Evolutionary conservation across 1,140 invertebrate genomes (phyloP), one percentile per base, ranked within the genome.

Genomic region (Arctopsyche grandis): DNA sequence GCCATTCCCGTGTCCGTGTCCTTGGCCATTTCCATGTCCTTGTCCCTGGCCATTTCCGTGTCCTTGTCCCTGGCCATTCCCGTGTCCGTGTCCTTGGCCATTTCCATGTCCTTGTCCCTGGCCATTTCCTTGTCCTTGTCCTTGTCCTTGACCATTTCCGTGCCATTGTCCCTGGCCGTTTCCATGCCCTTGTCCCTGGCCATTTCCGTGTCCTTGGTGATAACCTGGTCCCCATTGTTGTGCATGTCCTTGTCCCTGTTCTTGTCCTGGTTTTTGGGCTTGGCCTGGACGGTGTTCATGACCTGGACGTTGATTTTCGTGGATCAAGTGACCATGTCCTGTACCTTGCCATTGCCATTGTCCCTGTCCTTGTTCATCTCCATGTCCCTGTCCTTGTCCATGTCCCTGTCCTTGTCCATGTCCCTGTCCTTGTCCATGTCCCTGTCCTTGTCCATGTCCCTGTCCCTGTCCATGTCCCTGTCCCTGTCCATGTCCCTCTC

Each of bases 241-340:
- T 44, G 9, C n/a, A 38, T 43, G 12, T 70, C 22, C 14, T 66
- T 24, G 86, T 69, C 22, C 66, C 5, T 29, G 9, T 26, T n/a
- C 66, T 84, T 79, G 4, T 85, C 85, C 58, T 21, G 70, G 74
- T 26, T 16, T 10, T 7, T 38, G 24, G 16, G 1, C 16, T 77
- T 56, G 0, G 69, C 52, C 46, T 76, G 19, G 63, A 48, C 38
- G 29, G 12, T 38, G 22, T 48, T 69, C 52, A 26, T 19, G 73
- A 12, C 14, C 60, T 56, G n/a, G 22, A 77, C 69, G 12, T 76
- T 70, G n/a, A n/a, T n/a, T n/a, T n/a, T n/a, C n/a, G n/a, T n/a
- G n/a, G n/a, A n/a, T n/a, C n/a, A n/a, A n/a, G n/a, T n/a, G 56
- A 16, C 93, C 84, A 90, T 94, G 83, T 94, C 94, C 85, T 84